Evolutionary conservation across 1,140 invertebrate genomes (phyloP).

Genomic region (Forficula auricularia): DNA sequence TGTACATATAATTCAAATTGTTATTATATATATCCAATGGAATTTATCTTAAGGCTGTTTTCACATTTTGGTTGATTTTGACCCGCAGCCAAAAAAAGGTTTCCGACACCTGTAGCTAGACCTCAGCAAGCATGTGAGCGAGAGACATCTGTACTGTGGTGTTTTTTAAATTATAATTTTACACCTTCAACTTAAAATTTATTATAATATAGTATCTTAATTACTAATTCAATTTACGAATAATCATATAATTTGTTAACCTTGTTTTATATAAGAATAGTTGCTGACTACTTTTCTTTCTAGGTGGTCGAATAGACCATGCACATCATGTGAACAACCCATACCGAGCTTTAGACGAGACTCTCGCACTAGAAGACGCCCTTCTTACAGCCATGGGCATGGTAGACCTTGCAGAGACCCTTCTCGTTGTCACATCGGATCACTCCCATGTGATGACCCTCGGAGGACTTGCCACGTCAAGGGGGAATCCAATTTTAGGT

Average conservation of each 20-base stretch:
- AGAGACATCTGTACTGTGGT: neutral
- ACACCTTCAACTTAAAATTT: neutral
- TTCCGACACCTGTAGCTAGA: too few relatives aligned
- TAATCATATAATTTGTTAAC: neutral
- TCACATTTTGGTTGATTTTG: too few relatives aligned
- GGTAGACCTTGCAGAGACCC: conserved; percentile 50
- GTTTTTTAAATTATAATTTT: neutral
- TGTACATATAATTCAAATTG: too few relatives aligned
- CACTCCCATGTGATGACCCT: conserved; percentile 67
- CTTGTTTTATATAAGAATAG: neutral
- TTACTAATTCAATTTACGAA: neutral
- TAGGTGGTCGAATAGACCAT: conserved; percentile 66
- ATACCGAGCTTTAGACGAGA: conserved; percentile 58
- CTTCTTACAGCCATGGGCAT: conserved; percentile 45
- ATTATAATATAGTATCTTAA: neutral
- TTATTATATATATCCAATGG: too few relatives aligned
- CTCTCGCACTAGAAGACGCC: conserved; percentile 53
- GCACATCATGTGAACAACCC: conserved; percentile 68
- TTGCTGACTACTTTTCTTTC: too few relatives aligned
- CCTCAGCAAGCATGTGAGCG: too few relatives aligned
- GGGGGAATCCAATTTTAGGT: conserved; percentile 50
- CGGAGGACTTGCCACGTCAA: conserved; percentile 45
- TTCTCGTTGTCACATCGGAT: conserved; percentile 63
- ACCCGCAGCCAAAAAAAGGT: too few relatives aligned
- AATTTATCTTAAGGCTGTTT: too few relatives aligned